A percentile compares a stretch with the other conserved stretches of the same genome.
Conservation (phyloP, 2,797 vertebrate species). For the Gymnoscopelus microlampas region DNA sequence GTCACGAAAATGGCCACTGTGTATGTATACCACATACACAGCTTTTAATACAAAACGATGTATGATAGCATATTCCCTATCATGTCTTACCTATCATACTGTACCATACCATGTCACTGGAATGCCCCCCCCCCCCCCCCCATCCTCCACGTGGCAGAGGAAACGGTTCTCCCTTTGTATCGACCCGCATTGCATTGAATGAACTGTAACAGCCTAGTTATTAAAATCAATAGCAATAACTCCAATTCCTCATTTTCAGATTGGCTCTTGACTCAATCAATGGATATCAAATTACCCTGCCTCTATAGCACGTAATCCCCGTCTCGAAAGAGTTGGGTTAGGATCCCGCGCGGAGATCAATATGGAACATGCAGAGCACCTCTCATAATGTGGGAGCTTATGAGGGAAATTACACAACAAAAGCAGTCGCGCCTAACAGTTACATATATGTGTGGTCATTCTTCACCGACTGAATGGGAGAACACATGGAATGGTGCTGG, state of each 20-base stretch:
- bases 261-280: constrained; percentile 80
- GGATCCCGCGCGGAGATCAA: constrained; percentile 69
- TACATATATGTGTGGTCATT: constrained; percentile 10
- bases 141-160: constrained; percentile 33
- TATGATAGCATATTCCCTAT: background rate
- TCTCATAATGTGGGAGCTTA: constrained; percentile 47
- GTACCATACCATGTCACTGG: constrained; percentile 9
- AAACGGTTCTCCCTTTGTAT: constrained; percentile 61
- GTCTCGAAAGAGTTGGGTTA: constrained; percentile 60
- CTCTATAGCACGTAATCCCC: constrained; percentile 75
- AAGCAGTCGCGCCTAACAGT: constrained; percentile 27
- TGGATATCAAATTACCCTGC: constrained; percentile 82
- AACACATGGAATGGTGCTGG: no score
- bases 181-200: constrained; percentile 69
- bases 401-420: constrained; percentile 44
- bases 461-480: background rate
- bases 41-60: background rate
- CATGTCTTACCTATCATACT: constrained; percentile 11
- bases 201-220: constrained; percentile 84
- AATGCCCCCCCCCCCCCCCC: background rate
- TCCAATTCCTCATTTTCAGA: constrained; percentile 81
- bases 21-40: background rate
- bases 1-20: background rate
- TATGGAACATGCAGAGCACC: constrained; percentile 55
- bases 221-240: constrained; percentile 89